Conservation (phyloP, 2,888 invertebrate genomes). For the Chymomyza fuscimana region DNA sequence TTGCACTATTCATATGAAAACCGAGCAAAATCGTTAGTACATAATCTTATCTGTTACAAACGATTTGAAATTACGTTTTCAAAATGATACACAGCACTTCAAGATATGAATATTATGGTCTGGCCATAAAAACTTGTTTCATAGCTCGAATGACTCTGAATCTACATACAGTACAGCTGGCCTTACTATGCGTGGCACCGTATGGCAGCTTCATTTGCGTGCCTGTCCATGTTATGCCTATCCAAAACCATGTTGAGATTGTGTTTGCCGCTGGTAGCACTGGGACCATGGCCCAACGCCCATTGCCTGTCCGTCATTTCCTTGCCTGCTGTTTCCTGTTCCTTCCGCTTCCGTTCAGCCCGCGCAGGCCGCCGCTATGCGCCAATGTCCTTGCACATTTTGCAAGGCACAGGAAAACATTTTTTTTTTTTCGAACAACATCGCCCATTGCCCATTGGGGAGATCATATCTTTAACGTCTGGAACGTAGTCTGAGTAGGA, state of each 20-base stretch:
- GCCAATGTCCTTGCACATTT: background rate
- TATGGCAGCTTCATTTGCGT: background rate
- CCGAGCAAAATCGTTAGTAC: too few species aligned
- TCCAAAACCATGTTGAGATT: background rate
- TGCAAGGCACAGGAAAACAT: background rate
- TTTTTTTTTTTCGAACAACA: background rate
- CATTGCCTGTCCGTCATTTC: background rate
- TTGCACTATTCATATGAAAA: too few species aligned
- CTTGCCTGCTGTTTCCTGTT: conserved; percentile 7
- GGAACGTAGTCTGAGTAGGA: background rate
- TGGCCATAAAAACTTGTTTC: background rate
- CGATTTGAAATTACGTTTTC: background rate
- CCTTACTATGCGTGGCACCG: background rate
- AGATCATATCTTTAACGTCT: background rate
- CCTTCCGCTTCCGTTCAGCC: background rate
- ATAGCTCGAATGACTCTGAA: background rate
- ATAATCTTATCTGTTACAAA: background rate
- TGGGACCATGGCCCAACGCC: background rate
- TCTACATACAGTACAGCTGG: too few species aligned
- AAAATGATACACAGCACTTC: background rate
- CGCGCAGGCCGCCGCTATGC: background rate
- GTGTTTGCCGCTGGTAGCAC: background rate
- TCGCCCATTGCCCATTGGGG: background rate
- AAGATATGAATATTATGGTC: background rate
- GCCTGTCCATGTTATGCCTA: background rate